These are phyloP conservation scores for Pelodytes ibericus DNA, from an alignment of 2,797 vertebrate genomes.

Conservation along the genomic window DNA sequence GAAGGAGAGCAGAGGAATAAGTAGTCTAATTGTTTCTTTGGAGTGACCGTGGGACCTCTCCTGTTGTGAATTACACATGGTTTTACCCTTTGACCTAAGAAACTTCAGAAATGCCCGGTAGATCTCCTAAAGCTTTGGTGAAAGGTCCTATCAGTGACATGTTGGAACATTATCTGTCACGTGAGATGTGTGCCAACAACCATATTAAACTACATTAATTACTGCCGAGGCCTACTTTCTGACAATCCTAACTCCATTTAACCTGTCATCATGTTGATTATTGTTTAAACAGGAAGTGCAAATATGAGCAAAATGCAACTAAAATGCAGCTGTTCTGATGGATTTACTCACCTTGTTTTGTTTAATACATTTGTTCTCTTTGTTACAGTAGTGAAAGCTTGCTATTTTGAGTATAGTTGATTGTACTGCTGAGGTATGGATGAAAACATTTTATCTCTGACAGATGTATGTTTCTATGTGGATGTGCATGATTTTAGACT, in stretches of 20 bases:
- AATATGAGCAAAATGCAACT: slow-evolving; percentile 61
- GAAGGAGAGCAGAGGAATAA: slow-evolving; percentile 74
- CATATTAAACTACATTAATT: slow-evolving; percentile 70
- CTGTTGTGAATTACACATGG: slow-evolving; percentile 81
- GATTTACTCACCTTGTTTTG: slow-evolving; percentile 39
- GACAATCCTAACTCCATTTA: slow-evolving; percentile 68
- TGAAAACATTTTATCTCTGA: too few relatives aligned
- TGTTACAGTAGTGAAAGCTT: neutral
- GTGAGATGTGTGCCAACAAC: slow-evolving; percentile 71
- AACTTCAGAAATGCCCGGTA: slow-evolving; percentile 69
- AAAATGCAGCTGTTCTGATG: slow-evolving; percentile 48
- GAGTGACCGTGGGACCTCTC: slow-evolving; percentile 78
- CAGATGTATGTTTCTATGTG: too few relatives aligned
- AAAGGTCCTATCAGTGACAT: slow-evolving; percentile 74
- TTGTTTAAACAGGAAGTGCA: slow-evolving; percentile 67
- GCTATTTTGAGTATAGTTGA: slow-evolving; percentile 31
- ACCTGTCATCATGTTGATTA: slow-evolving; percentile 62
- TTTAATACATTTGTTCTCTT: slow-evolving; percentile 34
- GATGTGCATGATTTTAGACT: too few relatives aligned
- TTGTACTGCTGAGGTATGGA: neutral
- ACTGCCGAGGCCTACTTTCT: slow-evolving; percentile 62
- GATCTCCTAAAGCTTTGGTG: slow-evolving; percentile 70
- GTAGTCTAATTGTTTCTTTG: slow-evolving; percentile 85
- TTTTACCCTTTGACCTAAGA: slow-evolving; percentile 80
- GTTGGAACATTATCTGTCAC: slow-evolving; percentile 76